These are phyloP conservation scores for Urophycis tenuis DNA, from an alignment of 2,797 vertebrate species.

Conservation along the genomic window DNA sequence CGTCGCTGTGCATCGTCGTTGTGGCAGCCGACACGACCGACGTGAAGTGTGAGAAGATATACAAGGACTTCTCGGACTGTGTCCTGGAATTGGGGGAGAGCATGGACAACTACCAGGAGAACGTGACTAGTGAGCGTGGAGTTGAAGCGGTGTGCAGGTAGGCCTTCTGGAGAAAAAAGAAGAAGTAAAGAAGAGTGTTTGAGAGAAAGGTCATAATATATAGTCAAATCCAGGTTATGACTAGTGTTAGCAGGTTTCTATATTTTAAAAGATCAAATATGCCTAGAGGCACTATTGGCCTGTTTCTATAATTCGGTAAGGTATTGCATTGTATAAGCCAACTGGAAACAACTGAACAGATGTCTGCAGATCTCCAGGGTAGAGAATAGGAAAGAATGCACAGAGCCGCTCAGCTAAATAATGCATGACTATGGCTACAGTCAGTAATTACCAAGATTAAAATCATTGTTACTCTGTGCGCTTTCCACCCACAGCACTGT, in stretches of 20 bases:
- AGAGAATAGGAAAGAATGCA: constrained; percentile 55
- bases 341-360: constrained; percentile 35
- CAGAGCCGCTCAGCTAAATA: constrained; percentile 62
- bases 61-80: constrained; percentile 72
- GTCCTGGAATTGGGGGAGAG: constrained; percentile 71
- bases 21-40: constrained; percentile 55
- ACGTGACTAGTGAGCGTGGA: constrained; percentile 60
- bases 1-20: constrained; percentile 42
- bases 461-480: constrained; percentile 49
- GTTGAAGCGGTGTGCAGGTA: constrained; percentile 66
- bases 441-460: constrained; percentile 62
- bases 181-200: neutral
- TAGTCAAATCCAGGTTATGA: neutral
- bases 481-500: constrained; percentile 27
- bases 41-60: constrained; percentile 66
- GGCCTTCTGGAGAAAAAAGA: constrained; percentile 23
- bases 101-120: constrained; percentile 71
- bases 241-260: neutral
- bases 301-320: neutral
- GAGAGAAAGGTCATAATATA: neutral
- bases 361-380: constrained; percentile 46
- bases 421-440: constrained; percentile 66
- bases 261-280: neutral
- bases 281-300: neutral
- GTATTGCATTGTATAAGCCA: neutral